Percentiles rank a stretch among this genome's conserved stretches.
Conservation (phyloP, 64 coral and sea anemone species). For the Montipora foliosa region DNA sequence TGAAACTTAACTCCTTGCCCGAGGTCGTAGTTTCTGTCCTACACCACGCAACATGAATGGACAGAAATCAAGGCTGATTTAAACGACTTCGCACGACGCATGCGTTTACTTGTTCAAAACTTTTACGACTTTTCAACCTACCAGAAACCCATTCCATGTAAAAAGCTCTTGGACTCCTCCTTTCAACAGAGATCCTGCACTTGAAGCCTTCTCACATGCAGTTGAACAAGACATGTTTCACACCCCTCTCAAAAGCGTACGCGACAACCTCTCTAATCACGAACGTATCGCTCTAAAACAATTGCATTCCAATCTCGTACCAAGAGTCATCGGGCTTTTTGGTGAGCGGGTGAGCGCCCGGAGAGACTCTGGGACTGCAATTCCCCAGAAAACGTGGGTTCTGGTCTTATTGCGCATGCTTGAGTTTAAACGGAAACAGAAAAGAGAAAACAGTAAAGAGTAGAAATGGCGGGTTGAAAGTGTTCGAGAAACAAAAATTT, state of each 20-base stretch:
- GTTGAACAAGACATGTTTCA: too few species aligned
- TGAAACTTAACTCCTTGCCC: background rate
- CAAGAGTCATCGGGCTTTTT: too few species aligned
- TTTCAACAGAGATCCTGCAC: background rate
- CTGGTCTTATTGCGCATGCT: background rate
- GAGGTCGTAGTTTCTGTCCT: background rate
- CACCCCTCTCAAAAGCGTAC: too few species aligned
- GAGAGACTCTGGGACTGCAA: too few species aligned
- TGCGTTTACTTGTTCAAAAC: background rate
- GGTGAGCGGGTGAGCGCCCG: too few species aligned
- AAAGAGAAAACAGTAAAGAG: background rate
- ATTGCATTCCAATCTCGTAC: background rate
- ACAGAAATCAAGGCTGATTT: background rate
- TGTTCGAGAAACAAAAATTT: background rate
- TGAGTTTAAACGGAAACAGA: too few species aligned
- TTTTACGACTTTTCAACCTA: background rate
- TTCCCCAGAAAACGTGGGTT: too few species aligned
- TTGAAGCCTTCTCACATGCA: background rate
- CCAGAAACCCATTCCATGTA: background rate
- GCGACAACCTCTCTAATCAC: too few species aligned
- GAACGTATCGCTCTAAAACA: too few species aligned
- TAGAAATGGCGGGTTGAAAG: constrained; percentile 1
- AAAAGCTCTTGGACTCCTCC: background rate
- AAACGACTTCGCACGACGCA: background rate
- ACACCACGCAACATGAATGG: too few species aligned